These are phyloP conservation scores for Stictocephala bisonia DNA, from an alignment of 2,888 invertebrate genomes.

Conservation along the genomic window DNA sequence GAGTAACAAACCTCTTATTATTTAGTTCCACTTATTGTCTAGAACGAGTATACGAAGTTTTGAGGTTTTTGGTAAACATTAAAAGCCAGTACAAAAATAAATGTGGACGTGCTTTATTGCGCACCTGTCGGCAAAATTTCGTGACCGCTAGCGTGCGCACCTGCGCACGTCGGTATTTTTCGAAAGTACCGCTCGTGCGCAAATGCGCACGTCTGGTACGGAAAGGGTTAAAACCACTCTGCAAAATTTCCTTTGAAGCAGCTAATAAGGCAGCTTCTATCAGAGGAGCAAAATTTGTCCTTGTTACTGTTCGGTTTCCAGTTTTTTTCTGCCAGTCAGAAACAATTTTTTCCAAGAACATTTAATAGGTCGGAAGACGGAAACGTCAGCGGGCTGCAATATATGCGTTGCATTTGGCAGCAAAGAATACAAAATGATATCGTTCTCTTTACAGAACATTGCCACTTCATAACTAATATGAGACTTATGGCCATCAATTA, in stretches of 20 bases:
- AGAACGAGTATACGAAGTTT: too few relatives aligned
- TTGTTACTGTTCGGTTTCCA: slow-evolving; percentile 2
- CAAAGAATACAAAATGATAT: background rate
- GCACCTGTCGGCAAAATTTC: too few relatives aligned
- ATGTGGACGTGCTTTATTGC: too few relatives aligned
- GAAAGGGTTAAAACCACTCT: background rate
- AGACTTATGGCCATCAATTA: slow-evolving; percentile 23
- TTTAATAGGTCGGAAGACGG: background rate
- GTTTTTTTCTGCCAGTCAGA: slow-evolving; percentile 21
- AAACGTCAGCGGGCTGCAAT: background rate
- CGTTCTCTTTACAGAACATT: slow-evolving; percentile 16
- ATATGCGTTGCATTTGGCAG: slow-evolving; percentile 2
- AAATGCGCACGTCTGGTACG: too few relatives aligned
- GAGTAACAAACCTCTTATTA: too few relatives aligned
- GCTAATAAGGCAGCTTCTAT: background rate
- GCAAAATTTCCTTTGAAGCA: background rate
- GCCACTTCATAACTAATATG: slow-evolving; percentile 27
- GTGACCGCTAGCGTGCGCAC: too few relatives aligned
- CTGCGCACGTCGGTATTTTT: too few relatives aligned
- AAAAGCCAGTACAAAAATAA: too few relatives aligned
- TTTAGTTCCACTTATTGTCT: too few relatives aligned
- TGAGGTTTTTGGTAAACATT: too few relatives aligned
- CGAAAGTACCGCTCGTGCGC: too few relatives aligned
- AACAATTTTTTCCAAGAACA: slow-evolving; percentile 11
- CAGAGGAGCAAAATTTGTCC: slow-evolving; percentile 22